Evolutionary conservation across 2,113 vertebrate genomes (phyloP).

Genomic region (Ammodytes marinus): DNA sequence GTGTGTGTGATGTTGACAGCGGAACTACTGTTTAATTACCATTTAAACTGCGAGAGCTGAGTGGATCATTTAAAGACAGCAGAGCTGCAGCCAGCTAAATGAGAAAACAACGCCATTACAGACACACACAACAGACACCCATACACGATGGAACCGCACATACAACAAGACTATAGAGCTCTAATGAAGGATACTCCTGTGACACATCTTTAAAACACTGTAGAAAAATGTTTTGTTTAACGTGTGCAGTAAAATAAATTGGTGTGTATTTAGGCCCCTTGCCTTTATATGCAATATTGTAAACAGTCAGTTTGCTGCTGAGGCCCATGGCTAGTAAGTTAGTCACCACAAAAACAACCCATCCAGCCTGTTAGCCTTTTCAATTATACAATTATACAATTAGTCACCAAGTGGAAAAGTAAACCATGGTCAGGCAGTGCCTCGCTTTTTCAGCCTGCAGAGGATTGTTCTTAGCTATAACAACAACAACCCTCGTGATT

Average conservation of each 20-base stretch:
- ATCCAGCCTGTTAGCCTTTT: constrained; percentile 13
- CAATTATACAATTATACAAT: constrained; percentile 18
- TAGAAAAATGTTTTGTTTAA: constrained; percentile 9
- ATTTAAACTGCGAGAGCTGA: constrained; percentile 99
- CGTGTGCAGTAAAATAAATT: constrained; percentile 31
- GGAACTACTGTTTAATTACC: constrained; percentile 98
- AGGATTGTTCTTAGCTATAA: not conserved
- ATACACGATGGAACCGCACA: constrained; percentile 33
- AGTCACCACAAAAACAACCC: constrained; percentile 43
- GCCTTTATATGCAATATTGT: constrained; percentile 2
- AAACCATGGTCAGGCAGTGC: constrained; percentile 4
- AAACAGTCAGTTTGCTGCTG: constrained; percentile 56
- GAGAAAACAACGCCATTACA: constrained; percentile 78
- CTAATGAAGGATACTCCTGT: constrained; percentile 94
- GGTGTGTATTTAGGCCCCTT: not conserved
- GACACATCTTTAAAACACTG: constrained; percentile 44
- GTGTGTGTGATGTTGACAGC: constrained; percentile 88
- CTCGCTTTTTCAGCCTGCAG: constrained; percentile 9
- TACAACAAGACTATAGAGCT: constrained; percentile 90
- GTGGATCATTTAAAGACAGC: constrained; percentile 93
- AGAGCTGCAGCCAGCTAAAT: constrained; percentile 93
- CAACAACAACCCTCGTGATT: not conserved
- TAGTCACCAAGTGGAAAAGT: constrained; percentile 13
- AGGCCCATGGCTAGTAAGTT: constrained; percentile 49
- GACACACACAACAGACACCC: constrained; percentile 36